phyloP scores from a whole-genome alignment of 2,888 invertebrate species.

The Lasioglossum morio region DNA sequence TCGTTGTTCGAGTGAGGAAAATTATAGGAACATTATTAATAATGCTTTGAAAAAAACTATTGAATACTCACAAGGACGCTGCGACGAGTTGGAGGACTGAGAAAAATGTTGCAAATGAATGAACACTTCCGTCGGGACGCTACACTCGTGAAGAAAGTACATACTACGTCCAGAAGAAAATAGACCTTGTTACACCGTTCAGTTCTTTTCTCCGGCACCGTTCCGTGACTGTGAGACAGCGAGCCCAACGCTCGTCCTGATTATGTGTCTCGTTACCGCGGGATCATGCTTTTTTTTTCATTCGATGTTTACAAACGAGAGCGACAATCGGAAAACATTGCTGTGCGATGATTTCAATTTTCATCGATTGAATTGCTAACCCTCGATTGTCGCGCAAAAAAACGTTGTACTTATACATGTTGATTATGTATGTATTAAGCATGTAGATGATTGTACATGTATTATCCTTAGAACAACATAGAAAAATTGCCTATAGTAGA shows the following conservation, averaged over 20 bases:
- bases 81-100: background rate
- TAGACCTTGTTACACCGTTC: background rate
- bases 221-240: background rate
- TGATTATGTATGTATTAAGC: too few relatives aligned
- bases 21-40: background rate
- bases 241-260: background rate
- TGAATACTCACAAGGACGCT: background rate
- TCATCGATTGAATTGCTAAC: background rate
- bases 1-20: background rate
- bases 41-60: background rate
- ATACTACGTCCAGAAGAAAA: slow-evolving; percentile 5
- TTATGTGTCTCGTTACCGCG: background rate
- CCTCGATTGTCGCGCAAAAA: background rate
- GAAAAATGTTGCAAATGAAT: background rate
- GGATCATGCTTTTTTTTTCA: background rate
- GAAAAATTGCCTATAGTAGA: too few relatives aligned
- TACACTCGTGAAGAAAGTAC: background rate
- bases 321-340: background rate
- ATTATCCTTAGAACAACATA: too few relatives aligned
- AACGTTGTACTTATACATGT: background rate
- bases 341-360: background rate
- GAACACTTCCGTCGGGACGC: background rate
- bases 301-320: background rate
- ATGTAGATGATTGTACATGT: too few relatives aligned
- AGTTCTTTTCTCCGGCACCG: slow-evolving; percentile 5